These are phyloP conservation scores for Danaus plexippus DNA, from an alignment of 1,140 invertebrate species.

Conservation along the genomic window DNA sequence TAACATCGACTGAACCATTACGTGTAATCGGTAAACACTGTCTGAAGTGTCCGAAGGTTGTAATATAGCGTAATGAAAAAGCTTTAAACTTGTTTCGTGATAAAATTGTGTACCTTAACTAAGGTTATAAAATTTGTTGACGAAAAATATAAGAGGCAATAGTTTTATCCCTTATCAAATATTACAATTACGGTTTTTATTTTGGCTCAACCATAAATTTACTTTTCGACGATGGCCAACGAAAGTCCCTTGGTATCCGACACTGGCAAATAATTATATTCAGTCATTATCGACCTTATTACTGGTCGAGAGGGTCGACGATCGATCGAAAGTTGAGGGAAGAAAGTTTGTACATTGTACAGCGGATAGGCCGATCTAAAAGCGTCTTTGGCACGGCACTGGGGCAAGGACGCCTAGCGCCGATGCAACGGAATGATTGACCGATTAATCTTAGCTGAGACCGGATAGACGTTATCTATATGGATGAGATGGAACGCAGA, in stretches of 20 bases:
- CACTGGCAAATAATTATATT: conserved; percentile 22
- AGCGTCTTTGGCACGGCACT: conserved; percentile 60
- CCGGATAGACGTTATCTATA: conserved; percentile 9
- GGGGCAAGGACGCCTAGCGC: conserved; percentile 63
- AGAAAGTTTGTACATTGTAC: conserved; percentile 49
- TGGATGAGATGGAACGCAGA: conserved; percentile 1
- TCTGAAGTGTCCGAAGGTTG: no score
- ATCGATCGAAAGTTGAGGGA: conserved; percentile 30
- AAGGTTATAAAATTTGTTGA: no score
- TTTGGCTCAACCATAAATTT: no score
- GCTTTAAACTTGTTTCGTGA: no score
- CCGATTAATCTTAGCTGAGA: conserved; percentile 59
- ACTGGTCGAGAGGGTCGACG: conserved; percentile 36
- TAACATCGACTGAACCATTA: no score
- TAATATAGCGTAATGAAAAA: no score
- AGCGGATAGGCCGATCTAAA: conserved; percentile 57
- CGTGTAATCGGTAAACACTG: no score
- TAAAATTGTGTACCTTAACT: no score
- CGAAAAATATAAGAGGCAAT: no score
- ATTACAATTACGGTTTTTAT: no score
- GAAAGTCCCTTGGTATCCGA: conserved; percentile 30
- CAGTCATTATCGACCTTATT: conserved; percentile 20
- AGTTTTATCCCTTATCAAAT: no score
- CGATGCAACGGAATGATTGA: conserved; percentile 65
- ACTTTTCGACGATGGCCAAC: conserved; percentile 8